A percentile compares a stretch with the other conserved stretches of the same genome.
Evolutionary conservation across 1,140 invertebrate species (phyloP).

Genomic region (Euglossa dilemma): DNA sequence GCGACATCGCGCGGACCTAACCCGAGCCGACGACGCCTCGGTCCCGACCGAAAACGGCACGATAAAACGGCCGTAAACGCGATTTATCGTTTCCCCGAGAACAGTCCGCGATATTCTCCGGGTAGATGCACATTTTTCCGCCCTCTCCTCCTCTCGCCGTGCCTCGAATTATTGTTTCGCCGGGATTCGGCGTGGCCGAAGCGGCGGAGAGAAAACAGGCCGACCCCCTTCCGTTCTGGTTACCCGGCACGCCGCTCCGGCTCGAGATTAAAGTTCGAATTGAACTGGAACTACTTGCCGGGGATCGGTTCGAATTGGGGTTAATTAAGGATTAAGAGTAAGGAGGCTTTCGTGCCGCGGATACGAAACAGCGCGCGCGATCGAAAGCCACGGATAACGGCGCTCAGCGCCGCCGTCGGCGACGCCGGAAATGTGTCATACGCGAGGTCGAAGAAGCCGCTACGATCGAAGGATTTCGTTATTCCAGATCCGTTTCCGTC

Average conservation of each 20-base stretch:
- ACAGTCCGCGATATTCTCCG: not conserved
- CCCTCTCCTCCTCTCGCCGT: not conserved
- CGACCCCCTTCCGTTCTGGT: slow-evolving; percentile 1
- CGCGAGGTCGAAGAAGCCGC: not conserved
- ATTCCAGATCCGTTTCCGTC: not conserved
- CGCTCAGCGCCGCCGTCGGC: too few relatives aligned
- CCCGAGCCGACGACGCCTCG: not conserved
- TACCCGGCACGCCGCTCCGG: slow-evolving; percentile 46
- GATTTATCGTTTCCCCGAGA: not conserved
- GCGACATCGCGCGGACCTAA: too few relatives aligned
- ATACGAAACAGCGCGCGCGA: slow-evolving; percentile 6
- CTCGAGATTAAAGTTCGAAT: slow-evolving; percentile 66
- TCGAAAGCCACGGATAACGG: slow-evolving; percentile 17
- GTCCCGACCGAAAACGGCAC: not conserved
- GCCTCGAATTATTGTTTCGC: slow-evolving; percentile 46
- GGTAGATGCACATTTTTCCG: slow-evolving; percentile 8
- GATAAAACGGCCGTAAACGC: not conserved
- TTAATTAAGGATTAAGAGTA: slow-evolving; percentile 70
- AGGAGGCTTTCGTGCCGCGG: slow-evolving; percentile 49
- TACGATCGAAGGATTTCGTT: not conserved
- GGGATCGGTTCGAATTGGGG: slow-evolving; percentile 61
- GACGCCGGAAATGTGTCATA: not conserved
- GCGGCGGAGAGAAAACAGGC: slow-evolving; percentile 15
- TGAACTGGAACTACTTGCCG: slow-evolving; percentile 49
- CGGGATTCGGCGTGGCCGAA: not conserved